Evolutionary conservation across 1,140 invertebrate species (phyloP), one percentile per base, ranked within the genome.

Genomic region (Magallana gigas): DNA sequence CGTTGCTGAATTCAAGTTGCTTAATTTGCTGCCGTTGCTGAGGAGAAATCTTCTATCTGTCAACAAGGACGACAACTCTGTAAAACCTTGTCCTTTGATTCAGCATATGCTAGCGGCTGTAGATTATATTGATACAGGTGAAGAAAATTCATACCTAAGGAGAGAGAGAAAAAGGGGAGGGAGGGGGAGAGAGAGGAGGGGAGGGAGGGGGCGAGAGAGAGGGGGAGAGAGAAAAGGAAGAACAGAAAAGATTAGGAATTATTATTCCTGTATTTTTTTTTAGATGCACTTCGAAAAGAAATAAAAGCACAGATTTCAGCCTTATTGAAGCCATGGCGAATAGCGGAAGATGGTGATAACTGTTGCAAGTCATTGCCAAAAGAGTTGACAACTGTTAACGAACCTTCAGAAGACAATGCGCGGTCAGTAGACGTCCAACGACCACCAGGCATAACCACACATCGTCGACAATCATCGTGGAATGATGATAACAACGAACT

Each of bases 101-200:
- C 23, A 76, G 23, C 68, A 76, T 29, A 76, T 76, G 8, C 36
- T 76, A 76, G 68, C 29, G 5, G 68, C 68, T 76, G 68, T 76
- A 0, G 36, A 36, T 76, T 76, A 76, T 11, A 76, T 76, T 12
- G 36, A 76, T 29, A 29, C 68, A 29, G 68, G 68, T 76, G 23
- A 23, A 71, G 5, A 11, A 71, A 48, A 48, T 48, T 48, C 36
- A 4, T 23, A 23, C 23, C 23, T 23, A 23, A 23, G 1, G 23
- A 23, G 23, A 23, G 23, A 23, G 23, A 23, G 23, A 23, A n/a
- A n/a, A n/a, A n/a, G n/a, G n/a, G n/a, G 36, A 48, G 36, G 3
- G 36, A 48, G 36, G 3, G 36, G 3, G 36, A 48, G 36, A 48
- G 36, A 48, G 36, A 48, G 36, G 1, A 1, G 1, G 36, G 1